These are phyloP conservation scores for Psilopsiagon aymara DNA, from an alignment of 2,113 vertebrate species.

Conservation along the genomic window DNA sequence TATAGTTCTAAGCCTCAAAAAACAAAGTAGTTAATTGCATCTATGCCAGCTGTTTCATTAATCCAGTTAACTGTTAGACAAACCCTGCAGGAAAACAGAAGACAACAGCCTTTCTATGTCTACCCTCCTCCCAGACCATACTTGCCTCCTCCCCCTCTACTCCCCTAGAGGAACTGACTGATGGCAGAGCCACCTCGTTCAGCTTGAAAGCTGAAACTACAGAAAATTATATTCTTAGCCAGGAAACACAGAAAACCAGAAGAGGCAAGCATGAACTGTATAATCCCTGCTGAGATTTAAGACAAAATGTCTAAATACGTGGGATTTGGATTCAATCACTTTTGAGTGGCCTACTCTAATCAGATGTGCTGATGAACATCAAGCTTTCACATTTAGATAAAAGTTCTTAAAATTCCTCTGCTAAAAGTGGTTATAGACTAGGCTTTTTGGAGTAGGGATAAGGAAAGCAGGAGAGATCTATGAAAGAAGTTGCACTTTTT, in stretches of 20 bases:
- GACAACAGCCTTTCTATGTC: constrained; percentile 1
- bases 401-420: not conserved
- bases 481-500: not conserved
- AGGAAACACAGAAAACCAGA: not conserved
- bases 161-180: constrained; percentile 1
- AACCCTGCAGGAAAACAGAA: constrained; percentile 61
- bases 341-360: not conserved
- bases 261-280: not conserved
- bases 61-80: constrained; percentile 68
- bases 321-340: not conserved
- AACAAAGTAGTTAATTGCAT: constrained; percentile 71
- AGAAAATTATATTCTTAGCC: constrained; percentile 16
- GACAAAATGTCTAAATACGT: not conserved
- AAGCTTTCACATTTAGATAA: not conserved
- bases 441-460: fast-evolving
- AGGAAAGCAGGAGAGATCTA: not conserved
- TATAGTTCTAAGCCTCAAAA: constrained; percentile 64
- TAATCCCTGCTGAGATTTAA: not conserved
- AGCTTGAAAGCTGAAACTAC: not conserved
- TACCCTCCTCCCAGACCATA: not conserved
- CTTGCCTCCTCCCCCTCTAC: not conserved
- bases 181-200: not conserved
- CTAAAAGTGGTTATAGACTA: not conserved
- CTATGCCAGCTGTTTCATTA: constrained; percentile 73
- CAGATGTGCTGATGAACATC: not conserved